Evolutionary conservation across 1,140 invertebrate species (phyloP).

Genomic region (Laupala kohalensis): DNA sequence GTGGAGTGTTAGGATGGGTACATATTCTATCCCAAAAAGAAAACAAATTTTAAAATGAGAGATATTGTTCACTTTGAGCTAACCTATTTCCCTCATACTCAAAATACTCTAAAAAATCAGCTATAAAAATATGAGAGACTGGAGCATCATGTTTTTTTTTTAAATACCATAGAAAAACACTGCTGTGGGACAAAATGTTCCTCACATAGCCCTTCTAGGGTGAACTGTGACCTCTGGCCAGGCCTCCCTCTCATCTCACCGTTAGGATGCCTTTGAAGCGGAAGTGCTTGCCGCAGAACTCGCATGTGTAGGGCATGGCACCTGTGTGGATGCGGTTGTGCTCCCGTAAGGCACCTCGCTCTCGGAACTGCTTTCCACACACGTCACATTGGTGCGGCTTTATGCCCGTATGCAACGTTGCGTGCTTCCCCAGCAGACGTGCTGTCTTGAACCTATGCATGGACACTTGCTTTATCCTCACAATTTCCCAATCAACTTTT

Average conservation of each 20-base stretch:
- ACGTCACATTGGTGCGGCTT: conserved; percentile 27
- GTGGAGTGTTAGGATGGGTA: no score
- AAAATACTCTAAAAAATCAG: not conserved
- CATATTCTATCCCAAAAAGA: no score
- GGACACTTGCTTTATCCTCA: not conserved
- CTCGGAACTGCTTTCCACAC: conserved; percentile 29
- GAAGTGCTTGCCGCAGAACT: conserved; percentile 18
- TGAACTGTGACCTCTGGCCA: no score
- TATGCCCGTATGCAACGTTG: conserved; percentile 20
- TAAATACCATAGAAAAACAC: conserved; percentile 6
- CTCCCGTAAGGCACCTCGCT: conserved; percentile 10
- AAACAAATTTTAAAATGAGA: no score
- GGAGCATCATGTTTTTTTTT: not conserved
- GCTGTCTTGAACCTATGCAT: conserved; percentile 13
- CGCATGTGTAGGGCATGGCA: conserved; percentile 28
- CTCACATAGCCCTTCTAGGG: conserved; percentile 11
- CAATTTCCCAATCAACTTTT: no score
- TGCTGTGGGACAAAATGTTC: conserved; percentile 17
- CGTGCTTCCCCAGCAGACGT: conserved; percentile 12
- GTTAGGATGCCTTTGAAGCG: conserved; percentile 14
- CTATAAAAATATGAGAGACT: not conserved
- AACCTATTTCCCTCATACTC: no score
- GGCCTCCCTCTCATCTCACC: no score
- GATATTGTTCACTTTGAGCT: no score
- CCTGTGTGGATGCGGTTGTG: conserved; percentile 37